Conservation (phyloP, 1,140 invertebrate genomes). For the Macrocentrus cingulum region DNA sequence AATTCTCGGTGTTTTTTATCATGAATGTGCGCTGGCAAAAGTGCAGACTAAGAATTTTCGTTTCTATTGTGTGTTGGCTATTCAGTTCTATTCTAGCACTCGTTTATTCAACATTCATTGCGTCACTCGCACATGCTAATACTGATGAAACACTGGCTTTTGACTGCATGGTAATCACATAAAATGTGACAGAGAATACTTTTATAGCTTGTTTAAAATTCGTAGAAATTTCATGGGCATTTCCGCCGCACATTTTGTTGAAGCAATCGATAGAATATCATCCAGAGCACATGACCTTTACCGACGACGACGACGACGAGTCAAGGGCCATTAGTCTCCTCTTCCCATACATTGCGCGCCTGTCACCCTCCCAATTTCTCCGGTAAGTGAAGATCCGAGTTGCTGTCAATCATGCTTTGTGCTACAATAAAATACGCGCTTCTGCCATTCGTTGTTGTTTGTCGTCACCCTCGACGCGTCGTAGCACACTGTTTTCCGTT, state of each 20-base stretch:
- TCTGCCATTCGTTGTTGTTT: slow-evolving; percentile 7
- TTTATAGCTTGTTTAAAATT: not conserved
- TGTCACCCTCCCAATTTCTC: too few relatives aligned
- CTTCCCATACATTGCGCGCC: too few relatives aligned
- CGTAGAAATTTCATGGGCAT: not conserved
- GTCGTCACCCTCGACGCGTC: not conserved
- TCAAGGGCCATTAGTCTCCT: slow-evolving; percentile 26
- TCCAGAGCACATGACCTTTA: slow-evolving; percentile 19
- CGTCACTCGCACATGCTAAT: slow-evolving; percentile 1
- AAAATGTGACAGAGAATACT: too few relatives aligned
- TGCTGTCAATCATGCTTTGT: slow-evolving; percentile 14
- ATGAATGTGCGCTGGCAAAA: too few relatives aligned
- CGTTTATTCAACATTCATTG: slow-evolving; percentile 23
- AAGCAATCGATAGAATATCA: slow-evolving; percentile 20
- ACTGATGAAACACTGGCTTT: too few relatives aligned
- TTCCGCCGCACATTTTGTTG: not conserved
- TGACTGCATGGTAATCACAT: too few relatives aligned
- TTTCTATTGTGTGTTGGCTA: slow-evolving; percentile 1
- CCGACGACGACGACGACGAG: too few relatives aligned
- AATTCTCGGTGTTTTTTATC: too few relatives aligned
- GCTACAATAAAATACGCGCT: not conserved
- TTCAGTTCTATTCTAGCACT: slow-evolving; percentile 23
- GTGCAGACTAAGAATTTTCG: slow-evolving; percentile 15
- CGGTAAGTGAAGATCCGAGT: slow-evolving; percentile 20
- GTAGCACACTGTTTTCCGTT: not conserved